Evolutionary conservation across 2,888 invertebrate species (phyloP), one percentile per base, ranked within the genome.

Genomic region (Alsophila aescularia): DNA sequence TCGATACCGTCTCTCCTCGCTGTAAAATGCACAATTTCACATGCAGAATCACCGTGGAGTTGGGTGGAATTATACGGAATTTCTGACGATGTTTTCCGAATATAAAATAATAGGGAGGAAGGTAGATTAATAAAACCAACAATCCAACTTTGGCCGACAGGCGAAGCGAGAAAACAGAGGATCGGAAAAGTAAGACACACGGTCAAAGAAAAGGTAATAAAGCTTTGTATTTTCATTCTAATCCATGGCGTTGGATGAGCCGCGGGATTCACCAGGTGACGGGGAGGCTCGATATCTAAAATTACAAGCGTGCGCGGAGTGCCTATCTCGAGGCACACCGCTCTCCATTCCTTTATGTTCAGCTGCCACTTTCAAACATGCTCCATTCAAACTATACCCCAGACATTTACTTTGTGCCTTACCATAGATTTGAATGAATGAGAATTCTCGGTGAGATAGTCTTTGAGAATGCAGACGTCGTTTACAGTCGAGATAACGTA

Each of bases 151-250:
- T 55, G 67, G 69, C 66, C 63, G 70, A 62, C 64, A 71, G 64
- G 67, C 69, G 68, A 69, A 75, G 71, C 73, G 73, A 65, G 69
- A 62, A 70, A 80, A 79, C 72, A 75, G 73, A 72, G 73, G 31
- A 72, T 77, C 62, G 68, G 77, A 54, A 75, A 85, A 81, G 83
- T 86, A 85, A 87, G 84, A 83, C 83, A 82, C 79, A 86, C 83
- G 87, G 87, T 87, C 89, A 89, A 85, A 87, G 79, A 76, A 75
- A 85, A 85, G 83, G 87, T 89, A 88, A 88, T 87, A 87, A 85
- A 87, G 77, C 85, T 83, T 87, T 85, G 88, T 89, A 82, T 87
- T 89, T 84, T 86, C 88, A 87, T 87, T 87, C 81, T 90, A 87
- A 89, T 89, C 87, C 83, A 74, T 64, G 75, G 75, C 77, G 76